A percentile compares a stretch with the other conserved stretches of the same genome.
Evolutionary conservation across 2,888 invertebrate species (phyloP).

Genomic region (Cantharis lateralis): DNA sequence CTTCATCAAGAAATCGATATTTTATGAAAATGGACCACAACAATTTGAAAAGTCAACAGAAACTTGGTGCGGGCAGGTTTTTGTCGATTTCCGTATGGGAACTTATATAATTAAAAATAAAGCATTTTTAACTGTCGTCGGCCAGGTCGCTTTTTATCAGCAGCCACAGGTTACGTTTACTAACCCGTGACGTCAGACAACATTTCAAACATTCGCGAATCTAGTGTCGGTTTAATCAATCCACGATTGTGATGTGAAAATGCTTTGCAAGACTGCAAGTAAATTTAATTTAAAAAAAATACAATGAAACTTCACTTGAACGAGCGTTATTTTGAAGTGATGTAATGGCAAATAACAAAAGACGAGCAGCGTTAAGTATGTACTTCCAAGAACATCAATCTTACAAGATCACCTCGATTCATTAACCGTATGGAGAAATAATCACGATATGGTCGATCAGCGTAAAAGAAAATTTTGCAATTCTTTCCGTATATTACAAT

Average conservation of each 20-base stretch:
- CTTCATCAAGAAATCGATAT: neutral
- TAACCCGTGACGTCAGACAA: too few species aligned
- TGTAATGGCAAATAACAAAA: neutral
- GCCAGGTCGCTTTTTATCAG: too few species aligned
- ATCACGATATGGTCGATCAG: neutral
- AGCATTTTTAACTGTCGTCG: too few species aligned
- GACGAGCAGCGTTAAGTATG: neutral
- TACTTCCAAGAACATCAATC: neutral
- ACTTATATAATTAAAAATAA: too few species aligned
- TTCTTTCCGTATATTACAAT: neutral
- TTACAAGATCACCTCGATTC: neutral
- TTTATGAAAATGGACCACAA: neutral
- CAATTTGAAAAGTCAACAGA: neutral
- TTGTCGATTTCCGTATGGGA: too few species aligned
- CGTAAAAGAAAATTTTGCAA: neutral
- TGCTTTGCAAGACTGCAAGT: too few species aligned
- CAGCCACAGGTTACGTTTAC: too few species aligned
- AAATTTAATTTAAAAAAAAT: neutral
- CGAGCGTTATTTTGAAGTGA: neutral
- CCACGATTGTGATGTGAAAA: too few species aligned
- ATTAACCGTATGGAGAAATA: neutral
- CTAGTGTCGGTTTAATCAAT: too few species aligned
- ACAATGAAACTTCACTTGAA: neutral
- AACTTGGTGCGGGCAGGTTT: too few species aligned
- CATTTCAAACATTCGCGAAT: too few species aligned